Percentiles rank a stretch among this genome's conserved stretches.
phyloP scores from a whole-genome alignment of 2,797 vertebrate genomes.

The Leontopithecus rosalia region DNA sequence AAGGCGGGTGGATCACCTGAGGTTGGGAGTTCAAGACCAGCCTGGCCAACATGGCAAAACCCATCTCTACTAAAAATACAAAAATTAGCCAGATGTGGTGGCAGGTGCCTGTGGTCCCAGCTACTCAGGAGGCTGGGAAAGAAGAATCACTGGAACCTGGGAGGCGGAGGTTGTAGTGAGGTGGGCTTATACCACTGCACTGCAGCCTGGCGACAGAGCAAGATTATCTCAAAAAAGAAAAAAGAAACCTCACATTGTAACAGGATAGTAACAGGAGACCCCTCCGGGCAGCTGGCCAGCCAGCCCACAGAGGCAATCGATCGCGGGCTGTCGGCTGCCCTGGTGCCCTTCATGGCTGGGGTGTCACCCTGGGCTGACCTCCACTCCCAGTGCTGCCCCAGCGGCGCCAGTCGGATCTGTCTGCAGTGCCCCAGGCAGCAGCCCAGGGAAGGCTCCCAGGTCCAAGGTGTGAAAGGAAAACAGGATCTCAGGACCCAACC shows the following conservation, averaged over 20 bases:
- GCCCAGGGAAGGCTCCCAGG: background rate
- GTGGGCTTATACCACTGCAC: background rate
- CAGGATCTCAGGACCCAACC: background rate
- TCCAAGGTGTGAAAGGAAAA: background rate
- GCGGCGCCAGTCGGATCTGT: background rate
- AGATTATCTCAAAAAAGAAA: background rate
- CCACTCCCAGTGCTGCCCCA: fast-evolving
- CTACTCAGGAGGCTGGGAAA: background rate
- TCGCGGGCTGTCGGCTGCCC: background rate
- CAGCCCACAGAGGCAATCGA: background rate
- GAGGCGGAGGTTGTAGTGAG: background rate
- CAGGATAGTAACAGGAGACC: background rate
- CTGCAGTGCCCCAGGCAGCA: fast-evolving
- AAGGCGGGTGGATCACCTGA: background rate
- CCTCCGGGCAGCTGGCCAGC: background rate
- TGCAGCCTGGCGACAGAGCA: background rate
- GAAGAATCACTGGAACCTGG: background rate
- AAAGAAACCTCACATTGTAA: background rate
- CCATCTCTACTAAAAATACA: background rate
- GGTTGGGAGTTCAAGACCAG: background rate
- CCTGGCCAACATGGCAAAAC: background rate
- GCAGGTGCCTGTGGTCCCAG: background rate
- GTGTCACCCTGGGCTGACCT: too few relatives aligned
- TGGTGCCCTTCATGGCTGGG: too few relatives aligned
- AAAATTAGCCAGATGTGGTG: background rate